Evolutionary conservation across 1,140 invertebrate genomes (phyloP), one percentile per base, ranked within the genome.

Genomic region (Heliothis virescens): DNA sequence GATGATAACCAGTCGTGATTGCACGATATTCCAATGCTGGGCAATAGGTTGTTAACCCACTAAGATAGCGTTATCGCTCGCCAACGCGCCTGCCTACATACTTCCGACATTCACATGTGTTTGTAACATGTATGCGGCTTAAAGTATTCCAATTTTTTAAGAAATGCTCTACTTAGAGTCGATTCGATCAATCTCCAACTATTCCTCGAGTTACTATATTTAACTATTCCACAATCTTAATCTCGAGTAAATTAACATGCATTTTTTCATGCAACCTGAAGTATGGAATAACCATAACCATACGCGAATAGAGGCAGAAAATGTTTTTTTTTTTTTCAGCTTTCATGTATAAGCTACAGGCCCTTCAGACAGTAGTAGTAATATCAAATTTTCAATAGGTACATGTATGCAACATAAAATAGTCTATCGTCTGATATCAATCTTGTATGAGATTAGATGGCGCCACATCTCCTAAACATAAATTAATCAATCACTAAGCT

Each of bases 31-130:
- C 85, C 87, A 86, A 88, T 89, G 87, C 82, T 75, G 83, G 83
- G 85, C 85, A 84, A 90, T 90, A 91, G 92, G 92, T 93, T 91
- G 87, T 92, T 94, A 91, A 94, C 92, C 91, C 81, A 94, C 67
- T 89, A 86, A 94, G 91, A 94, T 94, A 94, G 83, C 80, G 63
- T 92, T 83, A 93, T 92, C 90, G 85, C 62, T 52, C 48, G 82
- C 79, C 86, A 87, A 83, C 86, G 85, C 87, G 65, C 75, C 90
- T 88, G 80, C 91, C 91, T 91, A 92, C 91, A 90, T 92, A 90
- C 91, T 93, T 94, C 92, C 92, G 91, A 80, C 81, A 62, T 62
- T 69, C 47, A 52, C 76, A 69, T 78, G 52, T 26, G 72, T 77
- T 50, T 60, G 59, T 34, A 1, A 3, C 29, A 72, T 76, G 52